Evolutionary conservation across 1,140 invertebrate species (phyloP).

Genomic region (Macrobrachium nipponense): DNA sequence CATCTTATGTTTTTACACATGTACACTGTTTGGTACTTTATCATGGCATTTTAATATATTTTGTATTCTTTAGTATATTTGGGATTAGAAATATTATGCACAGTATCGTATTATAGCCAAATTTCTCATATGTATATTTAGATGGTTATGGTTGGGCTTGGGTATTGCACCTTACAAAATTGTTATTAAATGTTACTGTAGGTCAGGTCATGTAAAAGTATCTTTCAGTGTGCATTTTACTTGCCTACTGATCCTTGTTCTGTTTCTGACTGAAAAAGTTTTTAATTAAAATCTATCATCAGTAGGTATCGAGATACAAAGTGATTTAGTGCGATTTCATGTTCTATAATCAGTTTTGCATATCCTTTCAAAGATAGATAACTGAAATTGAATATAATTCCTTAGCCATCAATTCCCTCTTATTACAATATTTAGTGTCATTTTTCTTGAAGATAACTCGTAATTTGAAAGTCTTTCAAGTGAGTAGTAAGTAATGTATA

Average conservation of each 20-base stretch:
- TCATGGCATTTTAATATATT: background rate
- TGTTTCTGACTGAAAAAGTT: no score
- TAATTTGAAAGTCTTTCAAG: no score
- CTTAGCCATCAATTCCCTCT: slow-evolving; percentile 30
- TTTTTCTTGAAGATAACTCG: slow-evolving; percentile 35
- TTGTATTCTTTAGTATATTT: background rate
- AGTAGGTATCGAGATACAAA: background rate
- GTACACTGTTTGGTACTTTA: slow-evolving; percentile 36
- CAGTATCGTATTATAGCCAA: no score
- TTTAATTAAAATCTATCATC: background rate
- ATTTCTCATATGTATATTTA: no score
- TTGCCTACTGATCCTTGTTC: background rate
- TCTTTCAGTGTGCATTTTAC: slow-evolving; percentile 14
- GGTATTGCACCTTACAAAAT: no score
- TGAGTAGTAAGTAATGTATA: slow-evolving; percentile 45
- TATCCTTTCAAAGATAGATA: no score
- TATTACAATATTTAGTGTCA: no score
- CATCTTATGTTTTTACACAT: slow-evolving; percentile 21
- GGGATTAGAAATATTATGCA: no score
- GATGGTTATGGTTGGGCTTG: no score
- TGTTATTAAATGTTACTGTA: no score
- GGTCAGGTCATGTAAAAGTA: no score
- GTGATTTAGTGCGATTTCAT: background rate
- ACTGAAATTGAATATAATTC: slow-evolving; percentile 16
- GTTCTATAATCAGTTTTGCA: slow-evolving; percentile 11